Conservation (phyloP, 2,113 vertebrate genomes). For the Passer domesticus region DNA sequence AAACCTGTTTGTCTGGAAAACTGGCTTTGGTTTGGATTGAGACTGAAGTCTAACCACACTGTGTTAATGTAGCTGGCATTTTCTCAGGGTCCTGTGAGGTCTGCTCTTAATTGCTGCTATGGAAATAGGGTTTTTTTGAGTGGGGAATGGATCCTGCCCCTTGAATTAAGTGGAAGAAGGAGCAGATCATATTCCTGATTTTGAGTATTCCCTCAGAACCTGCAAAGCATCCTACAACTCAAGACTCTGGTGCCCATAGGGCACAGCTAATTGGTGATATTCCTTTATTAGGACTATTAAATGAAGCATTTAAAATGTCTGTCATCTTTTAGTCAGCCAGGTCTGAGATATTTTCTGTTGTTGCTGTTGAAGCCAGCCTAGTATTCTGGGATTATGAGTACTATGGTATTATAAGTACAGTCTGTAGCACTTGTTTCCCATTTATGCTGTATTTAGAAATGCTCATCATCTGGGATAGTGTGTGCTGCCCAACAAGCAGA, state of each 20-base stretch:
- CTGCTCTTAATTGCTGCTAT: not conserved
- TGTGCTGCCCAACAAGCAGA: not conserved
- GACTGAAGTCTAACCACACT: not conserved
- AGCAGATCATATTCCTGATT: not conserved
- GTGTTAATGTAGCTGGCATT: not conserved
- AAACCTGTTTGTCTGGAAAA: not conserved
- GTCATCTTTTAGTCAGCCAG: not conserved
- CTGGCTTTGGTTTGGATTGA: not conserved
- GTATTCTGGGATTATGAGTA: not conserved
- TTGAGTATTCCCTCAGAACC: not conserved
- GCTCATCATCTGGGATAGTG: not conserved
- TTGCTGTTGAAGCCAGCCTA: conserved; percentile 4
- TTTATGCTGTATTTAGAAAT: not conserved
- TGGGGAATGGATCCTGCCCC: not conserved
- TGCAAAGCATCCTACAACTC: not conserved
- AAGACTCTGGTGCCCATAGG: not conserved
- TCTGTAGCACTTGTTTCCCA: not conserved
- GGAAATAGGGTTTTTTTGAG: not conserved
- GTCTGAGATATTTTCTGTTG: not conserved
- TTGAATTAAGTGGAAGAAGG: not conserved
- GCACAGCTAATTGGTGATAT: not conserved
- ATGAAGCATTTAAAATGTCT: not conserved
- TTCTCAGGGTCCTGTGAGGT: not conserved
- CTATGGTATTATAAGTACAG: not conserved
- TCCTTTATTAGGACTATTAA: not conserved